Conservation (phyloP, 2,797 vertebrate genomes). For the Chromis chromis region DNA sequence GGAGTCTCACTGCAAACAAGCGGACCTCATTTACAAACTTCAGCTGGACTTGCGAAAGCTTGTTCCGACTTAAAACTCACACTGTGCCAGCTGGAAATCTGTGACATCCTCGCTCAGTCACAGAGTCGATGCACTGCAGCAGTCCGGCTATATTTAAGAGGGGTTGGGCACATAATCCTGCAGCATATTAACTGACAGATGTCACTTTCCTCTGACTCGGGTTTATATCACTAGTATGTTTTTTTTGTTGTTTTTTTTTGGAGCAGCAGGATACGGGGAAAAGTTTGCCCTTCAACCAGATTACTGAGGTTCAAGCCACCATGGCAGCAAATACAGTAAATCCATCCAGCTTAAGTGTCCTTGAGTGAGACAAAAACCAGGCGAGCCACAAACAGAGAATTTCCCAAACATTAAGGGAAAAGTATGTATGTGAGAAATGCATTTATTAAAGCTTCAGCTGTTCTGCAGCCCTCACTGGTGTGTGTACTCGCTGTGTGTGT, state of each 20-base stretch:
- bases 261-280: slow-evolving; percentile 30
- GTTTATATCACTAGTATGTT: slow-evolving; percentile 23
- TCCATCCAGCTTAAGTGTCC: slow-evolving; percentile 50
- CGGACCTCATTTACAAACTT: slow-evolving; percentile 8
- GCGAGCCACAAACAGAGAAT: slow-evolving; percentile 18
- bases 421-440: neutral
- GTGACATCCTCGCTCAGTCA: slow-evolving; percentile 12
- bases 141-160: slow-evolving; percentile 18
- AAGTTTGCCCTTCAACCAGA: slow-evolving; percentile 46
- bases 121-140: neutral
- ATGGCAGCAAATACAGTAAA: slow-evolving; percentile 47
- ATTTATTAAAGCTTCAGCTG: slow-evolving; percentile 36
- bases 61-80: slow-evolving; percentile 1
- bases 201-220: slow-evolving; percentile 31
- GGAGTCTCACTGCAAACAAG: slow-evolving; percentile 12
- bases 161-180: slow-evolving; percentile 46
- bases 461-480: neutral
- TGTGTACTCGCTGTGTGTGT: neutral
- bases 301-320: slow-evolving; percentile 40
- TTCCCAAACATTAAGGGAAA: neutral
- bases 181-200: slow-evolving; percentile 64
- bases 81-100: slow-evolving; percentile 2
- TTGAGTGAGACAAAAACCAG: slow-evolving; percentile 31
- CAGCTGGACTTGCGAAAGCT: slow-evolving; percentile 13
- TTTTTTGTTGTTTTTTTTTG: slow-evolving; percentile 1